phyloP scores from a whole-genome alignment of 1,140 invertebrate species.

The Tribolium castaneum region DNA sequence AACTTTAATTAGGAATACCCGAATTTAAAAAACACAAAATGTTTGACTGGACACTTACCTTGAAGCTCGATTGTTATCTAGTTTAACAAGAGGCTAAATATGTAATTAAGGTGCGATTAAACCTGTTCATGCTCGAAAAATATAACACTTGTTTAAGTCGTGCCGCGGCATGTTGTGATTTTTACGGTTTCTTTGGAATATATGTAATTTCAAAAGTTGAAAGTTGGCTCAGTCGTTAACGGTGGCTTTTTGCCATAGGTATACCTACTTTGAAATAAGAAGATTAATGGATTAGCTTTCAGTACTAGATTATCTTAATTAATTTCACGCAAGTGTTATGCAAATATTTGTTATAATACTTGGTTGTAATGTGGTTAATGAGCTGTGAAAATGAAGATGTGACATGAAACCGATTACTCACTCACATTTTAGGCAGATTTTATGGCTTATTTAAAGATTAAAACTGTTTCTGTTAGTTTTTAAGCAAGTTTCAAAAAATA shows the following conservation, averaged over 20 bases:
- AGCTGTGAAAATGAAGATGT: not conserved
- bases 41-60: constrained; percentile 7
- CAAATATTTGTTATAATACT: not conserved
- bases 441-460: no score
- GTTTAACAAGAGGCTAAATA: constrained; percentile 25
- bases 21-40: constrained; percentile 17
- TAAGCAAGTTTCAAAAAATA: no score
- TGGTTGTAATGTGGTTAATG: not conserved
- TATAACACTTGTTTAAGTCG: constrained; percentile 17
- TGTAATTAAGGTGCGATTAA: constrained; percentile 33
- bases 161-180: not conserved
- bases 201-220: not conserved
- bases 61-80: constrained; percentile 30
- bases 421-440: no score
- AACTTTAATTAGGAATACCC: constrained; percentile 5
- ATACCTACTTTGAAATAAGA: not conserved
- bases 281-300: not conserved
- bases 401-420: no score
- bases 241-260: not conserved
- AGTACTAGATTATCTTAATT: not conserved
- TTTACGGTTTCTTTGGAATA: not conserved
- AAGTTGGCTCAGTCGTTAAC: not conserved
- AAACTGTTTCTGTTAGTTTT: no score
- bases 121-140: constrained; percentile 24
- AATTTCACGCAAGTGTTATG: not conserved